These are phyloP conservation scores for Adelphocoris suturalis DNA, from an alignment of 2,888 invertebrate genomes.

Conservation along the genomic window DNA sequence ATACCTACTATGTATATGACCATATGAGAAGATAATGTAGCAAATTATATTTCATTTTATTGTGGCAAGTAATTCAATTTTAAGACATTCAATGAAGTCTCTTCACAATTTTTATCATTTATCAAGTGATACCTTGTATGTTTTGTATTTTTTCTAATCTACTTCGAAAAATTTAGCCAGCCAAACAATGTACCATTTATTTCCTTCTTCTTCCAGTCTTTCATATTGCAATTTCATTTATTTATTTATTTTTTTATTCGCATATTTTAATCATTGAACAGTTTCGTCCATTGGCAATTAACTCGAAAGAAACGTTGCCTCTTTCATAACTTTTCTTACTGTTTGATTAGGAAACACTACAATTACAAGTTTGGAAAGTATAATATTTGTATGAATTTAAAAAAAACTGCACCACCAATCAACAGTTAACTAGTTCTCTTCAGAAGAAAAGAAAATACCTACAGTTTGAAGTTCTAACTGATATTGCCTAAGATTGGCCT, in stretches of 20 bases:
- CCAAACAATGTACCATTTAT: neutral
- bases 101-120: neutral
- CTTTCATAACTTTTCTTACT: neutral
- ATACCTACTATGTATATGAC: constrained; percentile 49
- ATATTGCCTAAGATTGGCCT: constrained; percentile 55
- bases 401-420: neutral
- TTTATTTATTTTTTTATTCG: neutral
- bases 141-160: neutral
- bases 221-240: neutral
- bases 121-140: neutral
- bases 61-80: constrained; percentile 24
- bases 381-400: neutral
- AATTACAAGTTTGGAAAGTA: too few species aligned
- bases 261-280: neutral
- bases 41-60: constrained; percentile 33
- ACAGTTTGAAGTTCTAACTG: neutral
- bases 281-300: constrained; percentile 2
- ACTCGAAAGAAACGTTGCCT: neutral
- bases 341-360: neutral
- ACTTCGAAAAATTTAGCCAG: neutral
- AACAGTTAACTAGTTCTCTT: neutral
- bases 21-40: constrained; percentile 8
- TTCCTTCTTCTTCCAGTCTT: constrained; percentile 21
- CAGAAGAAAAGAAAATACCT: neutral
- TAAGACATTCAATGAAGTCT: constrained; percentile 35